These are phyloP conservation scores for Melanotaenia duboulayi DNA, from an alignment of 2,113 vertebrate species.

Conservation along the genomic window DNA sequence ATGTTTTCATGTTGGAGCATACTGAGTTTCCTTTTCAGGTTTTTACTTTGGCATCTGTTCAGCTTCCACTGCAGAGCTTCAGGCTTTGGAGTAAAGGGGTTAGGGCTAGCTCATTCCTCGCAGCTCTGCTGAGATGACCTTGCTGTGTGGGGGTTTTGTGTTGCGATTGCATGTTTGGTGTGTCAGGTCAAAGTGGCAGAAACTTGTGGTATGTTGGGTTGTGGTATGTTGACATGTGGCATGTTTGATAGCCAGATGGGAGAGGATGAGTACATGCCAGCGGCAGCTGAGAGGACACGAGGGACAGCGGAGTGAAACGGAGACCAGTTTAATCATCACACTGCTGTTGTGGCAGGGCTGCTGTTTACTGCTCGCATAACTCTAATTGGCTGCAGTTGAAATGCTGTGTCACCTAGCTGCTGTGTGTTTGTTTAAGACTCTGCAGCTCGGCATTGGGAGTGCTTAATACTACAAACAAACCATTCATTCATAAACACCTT, in stretches of 20 bases:
- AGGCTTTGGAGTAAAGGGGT: background rate
- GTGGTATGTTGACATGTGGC: constrained; percentile 2
- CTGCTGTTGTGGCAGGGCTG: too few relatives aligned
- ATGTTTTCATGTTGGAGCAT: background rate
- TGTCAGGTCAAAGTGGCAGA: constrained; percentile 19
- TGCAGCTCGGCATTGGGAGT: background rate
- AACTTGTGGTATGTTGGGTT: constrained; percentile 17
- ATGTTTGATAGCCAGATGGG: constrained; percentile 24
- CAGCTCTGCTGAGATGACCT: constrained; percentile 11
- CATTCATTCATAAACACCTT: too few relatives aligned
- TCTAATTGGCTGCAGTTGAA: background rate
- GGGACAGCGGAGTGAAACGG: background rate
- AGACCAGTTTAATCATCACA: background rate
- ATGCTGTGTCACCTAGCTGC: background rate
- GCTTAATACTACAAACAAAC: too few relatives aligned
- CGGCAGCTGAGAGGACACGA: fast-evolving
- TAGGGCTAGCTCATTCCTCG: background rate
- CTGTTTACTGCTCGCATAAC: background rate
- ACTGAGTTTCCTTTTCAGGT: background rate
- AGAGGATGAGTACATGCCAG: background rate
- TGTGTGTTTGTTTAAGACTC: background rate
- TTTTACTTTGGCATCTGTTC: background rate
- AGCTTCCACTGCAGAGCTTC: background rate
- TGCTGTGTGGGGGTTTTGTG: background rate
- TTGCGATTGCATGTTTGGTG: background rate